phyloP scores from a whole-genome alignment of 1,140 invertebrate genomes.

The Schlechtendalia chinensis region DNA sequence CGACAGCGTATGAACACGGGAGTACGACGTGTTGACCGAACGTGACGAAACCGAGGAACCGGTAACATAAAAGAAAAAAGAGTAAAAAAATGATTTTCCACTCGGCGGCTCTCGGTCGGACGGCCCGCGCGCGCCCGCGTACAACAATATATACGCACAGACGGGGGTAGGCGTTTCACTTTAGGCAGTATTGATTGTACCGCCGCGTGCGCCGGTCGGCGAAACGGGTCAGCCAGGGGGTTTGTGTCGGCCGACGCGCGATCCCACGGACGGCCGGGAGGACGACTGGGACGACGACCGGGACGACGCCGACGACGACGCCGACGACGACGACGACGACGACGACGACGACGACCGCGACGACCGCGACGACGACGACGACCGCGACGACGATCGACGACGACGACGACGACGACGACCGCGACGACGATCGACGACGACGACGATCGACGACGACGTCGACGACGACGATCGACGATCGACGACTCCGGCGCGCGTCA shows the following conservation, averaged over 20 bases:
- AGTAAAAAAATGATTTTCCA: too few species aligned
- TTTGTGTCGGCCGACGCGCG: conserved; percentile 25
- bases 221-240: conserved; percentile 30
- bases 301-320: background rate
- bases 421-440: background rate
- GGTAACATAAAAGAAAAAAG: too few species aligned
- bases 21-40: too few species aligned
- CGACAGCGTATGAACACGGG: too few species aligned
- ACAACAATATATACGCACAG: too few species aligned
- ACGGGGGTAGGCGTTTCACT: conserved; percentile 48
- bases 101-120: too few species aligned
- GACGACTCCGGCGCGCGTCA: conserved; percentile 12
- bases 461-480: background rate
- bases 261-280: background rate
- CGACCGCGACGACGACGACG: background rate
- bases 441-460: background rate
- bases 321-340: too few species aligned
- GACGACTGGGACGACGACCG: background rate
- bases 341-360: background rate
- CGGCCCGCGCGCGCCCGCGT: background rate
- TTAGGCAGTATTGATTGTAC: conserved; percentile 47
- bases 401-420: background rate
- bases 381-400: background rate
- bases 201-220: background rate
- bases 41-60: too few species aligned